phyloP scores from a whole-genome alignment of 2,797 vertebrate genomes.

The Sebastes ruberrimus region DNA sequence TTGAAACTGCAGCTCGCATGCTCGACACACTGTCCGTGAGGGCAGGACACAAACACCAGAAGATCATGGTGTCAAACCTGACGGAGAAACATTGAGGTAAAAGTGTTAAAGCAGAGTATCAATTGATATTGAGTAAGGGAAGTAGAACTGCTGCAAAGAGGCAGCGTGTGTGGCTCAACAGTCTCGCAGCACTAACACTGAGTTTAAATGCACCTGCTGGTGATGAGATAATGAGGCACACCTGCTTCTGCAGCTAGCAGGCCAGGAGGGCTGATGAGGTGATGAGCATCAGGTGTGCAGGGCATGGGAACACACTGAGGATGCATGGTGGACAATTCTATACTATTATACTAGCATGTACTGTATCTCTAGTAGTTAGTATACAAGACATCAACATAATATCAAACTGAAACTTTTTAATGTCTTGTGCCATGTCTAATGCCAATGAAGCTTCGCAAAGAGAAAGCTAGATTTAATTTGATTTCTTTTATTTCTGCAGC shows the following conservation, averaged over 20 bases:
- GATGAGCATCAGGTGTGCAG: constrained; percentile 1
- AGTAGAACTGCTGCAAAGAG: background rate
- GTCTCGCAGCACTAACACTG: too few relatives aligned
- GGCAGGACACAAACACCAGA: background rate
- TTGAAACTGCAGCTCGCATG: background rate
- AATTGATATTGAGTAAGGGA: background rate
- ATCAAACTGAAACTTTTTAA: background rate
- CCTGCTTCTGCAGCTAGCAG: background rate
- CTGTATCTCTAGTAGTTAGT: background rate
- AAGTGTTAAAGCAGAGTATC: background rate
- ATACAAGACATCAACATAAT: background rate
- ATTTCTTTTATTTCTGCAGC: too few relatives aligned
- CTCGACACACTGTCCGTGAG: background rate
- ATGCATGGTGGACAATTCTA: background rate
- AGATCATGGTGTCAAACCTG: background rate
- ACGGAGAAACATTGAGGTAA: background rate
- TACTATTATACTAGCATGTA: too few relatives aligned
- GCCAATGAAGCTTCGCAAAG: background rate
- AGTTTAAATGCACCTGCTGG: background rate
- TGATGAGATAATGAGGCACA: background rate
- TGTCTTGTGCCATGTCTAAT: background rate
- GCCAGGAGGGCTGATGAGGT: background rate
- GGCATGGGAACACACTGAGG: background rate
- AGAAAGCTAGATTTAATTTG: background rate
- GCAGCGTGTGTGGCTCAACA: background rate